A percentile compares a stretch with the other conserved stretches of the same genome.
Evolutionary conservation across 2,797 vertebrate species (phyloP).

Genomic region (Helarctos malayanus): DNA sequence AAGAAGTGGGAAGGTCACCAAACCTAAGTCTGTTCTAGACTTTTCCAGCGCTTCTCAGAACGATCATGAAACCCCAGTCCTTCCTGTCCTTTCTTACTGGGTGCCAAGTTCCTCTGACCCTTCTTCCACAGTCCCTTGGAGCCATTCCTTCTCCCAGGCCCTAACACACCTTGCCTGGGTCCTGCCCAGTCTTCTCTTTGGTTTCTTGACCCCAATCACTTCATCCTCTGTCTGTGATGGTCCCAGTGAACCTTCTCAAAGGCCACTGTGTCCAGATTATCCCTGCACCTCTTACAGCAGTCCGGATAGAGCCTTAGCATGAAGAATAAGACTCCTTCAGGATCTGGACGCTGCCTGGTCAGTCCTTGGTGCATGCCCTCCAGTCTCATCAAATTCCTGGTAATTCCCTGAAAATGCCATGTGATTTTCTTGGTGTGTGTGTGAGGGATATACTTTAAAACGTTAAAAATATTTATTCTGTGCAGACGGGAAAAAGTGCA

Average conservation of each 20-base stretch:
- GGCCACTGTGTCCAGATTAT: neutral
- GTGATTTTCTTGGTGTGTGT: neutral
- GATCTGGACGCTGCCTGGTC: neutral
- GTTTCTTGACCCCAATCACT: neutral
- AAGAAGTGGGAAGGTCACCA: neutral
- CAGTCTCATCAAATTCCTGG: neutral
- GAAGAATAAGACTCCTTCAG: neutral
- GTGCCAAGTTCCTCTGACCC: neutral
- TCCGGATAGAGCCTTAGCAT: neutral
- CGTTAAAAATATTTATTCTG: slow-evolving; percentile 9
- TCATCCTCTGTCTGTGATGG: neutral
- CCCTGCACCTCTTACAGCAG: neutral
- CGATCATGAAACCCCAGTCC: neutral
- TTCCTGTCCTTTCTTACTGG: neutral
- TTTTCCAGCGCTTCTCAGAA: neutral
- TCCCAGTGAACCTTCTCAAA: neutral
- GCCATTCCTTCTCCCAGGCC: neutral
- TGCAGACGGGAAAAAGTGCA: neutral
- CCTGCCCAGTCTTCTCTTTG: neutral
- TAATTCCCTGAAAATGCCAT: neutral
- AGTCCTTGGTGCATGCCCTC: neutral
- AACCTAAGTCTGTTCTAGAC: neutral
- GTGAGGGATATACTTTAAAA: neutral
- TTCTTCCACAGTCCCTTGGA: fast-evolving
- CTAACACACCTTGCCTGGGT: neutral